Percentiles rank a stretch among this genome's conserved stretches.
These are phyloP conservation scores for Caenorhabditis imperialis DNA, from an alignment of 2,888 invertebrate genomes.

Conservation along the genomic window DNA sequence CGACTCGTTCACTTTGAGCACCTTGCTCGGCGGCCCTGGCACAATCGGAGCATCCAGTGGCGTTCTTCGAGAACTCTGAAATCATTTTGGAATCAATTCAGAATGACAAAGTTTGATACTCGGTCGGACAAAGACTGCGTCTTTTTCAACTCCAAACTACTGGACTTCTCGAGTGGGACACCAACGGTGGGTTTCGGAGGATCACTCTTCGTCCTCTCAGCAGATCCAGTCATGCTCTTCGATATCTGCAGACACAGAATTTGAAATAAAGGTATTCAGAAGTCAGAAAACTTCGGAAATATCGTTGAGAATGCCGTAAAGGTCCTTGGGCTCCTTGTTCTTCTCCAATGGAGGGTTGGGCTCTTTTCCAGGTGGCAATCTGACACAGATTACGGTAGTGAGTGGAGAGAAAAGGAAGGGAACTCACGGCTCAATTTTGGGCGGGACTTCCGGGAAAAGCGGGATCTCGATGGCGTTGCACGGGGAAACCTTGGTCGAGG, in stretches of 20 bases:
- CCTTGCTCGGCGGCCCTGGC: constrained; percentile 17
- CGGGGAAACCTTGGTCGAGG: too few species aligned
- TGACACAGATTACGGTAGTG: background rate
- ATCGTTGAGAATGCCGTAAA: constrained; percentile 19
- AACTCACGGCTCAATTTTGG: constrained; percentile 16
- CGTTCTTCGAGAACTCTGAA: background rate
- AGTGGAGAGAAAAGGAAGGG: background rate
- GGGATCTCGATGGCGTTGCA: too few species aligned
- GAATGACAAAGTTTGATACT: too few species aligned
- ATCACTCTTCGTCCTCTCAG: constrained; percentile 7
- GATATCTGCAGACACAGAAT: constrained; percentile 4
- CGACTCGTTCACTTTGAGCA: background rate
- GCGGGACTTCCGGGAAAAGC: background rate
- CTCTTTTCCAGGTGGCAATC: constrained; percentile 1
- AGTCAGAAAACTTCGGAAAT: constrained; percentile 21
- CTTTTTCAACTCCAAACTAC: constrained; percentile 16
- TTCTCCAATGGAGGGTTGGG: background rate
- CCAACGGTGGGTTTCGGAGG: background rate
- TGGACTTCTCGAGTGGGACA: background rate
- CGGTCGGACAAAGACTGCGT: constrained; percentile 3
- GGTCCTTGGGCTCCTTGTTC: constrained; percentile 12
- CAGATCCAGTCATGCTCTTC: background rate
- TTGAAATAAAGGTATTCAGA: too few species aligned
- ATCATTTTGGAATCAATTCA: too few species aligned
- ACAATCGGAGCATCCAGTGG: constrained; percentile 1